Evolutionary conservation across 2,113 vertebrate genomes (phyloP).

Genomic region (Myrmecophaga tridactyla): DNA sequence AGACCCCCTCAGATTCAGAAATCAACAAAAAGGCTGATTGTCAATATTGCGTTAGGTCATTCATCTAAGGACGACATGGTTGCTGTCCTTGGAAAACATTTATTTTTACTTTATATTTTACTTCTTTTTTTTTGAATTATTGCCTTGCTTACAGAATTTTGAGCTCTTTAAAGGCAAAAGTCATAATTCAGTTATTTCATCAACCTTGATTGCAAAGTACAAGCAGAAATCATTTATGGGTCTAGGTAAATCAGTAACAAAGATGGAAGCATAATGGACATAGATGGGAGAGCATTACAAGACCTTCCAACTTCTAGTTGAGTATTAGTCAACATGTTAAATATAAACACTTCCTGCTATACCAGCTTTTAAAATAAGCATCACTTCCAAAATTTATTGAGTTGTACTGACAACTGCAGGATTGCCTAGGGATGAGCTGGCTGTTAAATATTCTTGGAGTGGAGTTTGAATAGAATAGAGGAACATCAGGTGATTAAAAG

Average conservation of each 20-base stretch:
- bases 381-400: background rate
- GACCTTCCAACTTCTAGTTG: background rate
- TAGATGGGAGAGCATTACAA: background rate
- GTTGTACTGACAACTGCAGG: background rate
- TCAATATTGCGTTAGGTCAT: background rate
- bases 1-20: background rate
- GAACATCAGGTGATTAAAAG: background rate
- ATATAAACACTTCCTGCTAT: background rate
- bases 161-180: background rate
- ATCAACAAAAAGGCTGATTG: background rate
- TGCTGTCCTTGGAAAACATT: background rate
- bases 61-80: background rate
- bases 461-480: background rate
- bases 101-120: no score
- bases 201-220: background rate
- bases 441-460: background rate
- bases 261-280: background rate
- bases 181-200: background rate
- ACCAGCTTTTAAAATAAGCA: background rate
- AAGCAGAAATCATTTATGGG: background rate
- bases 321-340: background rate
- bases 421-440: background rate
- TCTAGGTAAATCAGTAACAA: background rate
- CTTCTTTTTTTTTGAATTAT: background rate
- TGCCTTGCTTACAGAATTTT: background rate